Base-by-base conservation (phyloP, 2,113 vertebrate genomes). In the Protomyctophum bolini region DNA sequence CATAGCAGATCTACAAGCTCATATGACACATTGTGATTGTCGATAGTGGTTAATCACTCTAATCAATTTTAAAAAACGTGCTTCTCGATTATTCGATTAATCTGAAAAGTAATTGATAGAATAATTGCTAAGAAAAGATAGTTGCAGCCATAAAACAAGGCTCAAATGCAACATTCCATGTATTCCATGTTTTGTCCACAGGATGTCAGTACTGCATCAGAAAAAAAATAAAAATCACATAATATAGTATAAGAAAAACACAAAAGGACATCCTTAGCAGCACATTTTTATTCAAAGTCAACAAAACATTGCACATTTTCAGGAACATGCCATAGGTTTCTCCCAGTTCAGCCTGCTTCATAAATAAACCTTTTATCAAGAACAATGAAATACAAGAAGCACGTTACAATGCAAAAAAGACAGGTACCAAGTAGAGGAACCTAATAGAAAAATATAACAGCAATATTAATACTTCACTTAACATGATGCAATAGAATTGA, bases 221-320 rank as follows among this genome's bases (percentile, higher is more conserved):
- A 58, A 15, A 56, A 56, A 21, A 21, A 21, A n/a, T n/a, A n/a
- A n/a, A n/a, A n/a, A n/a, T n/a, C n/a, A n/a, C n/a, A n/a, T n/a
- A n/a, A n/a, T n/a, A n/a, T n/a, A n/a, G n/a, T n/a, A n/a, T n/a
- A n/a, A 52, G 14, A 57, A 73, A 11, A 75, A 68, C 71, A n/a
- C 41, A 79, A n/a, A 67, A 7, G 45, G 57, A 15, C 45, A 55
- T 10, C 11, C 57, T 12, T 86, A 89, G 89, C 80, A 92, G 87
- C 86, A 87, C 83, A 77, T 86, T 87, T 88, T 93, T 89, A 92
- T 93, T 93, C 72, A 78, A 92, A 88, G 72, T 89, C 70, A 87
- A 93, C 90, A 91, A 70, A 90, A 90, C 88, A 89, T 87, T 81
- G 83, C 82, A 89, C 86, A 89, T 90, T 89, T 91, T 84, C 85